A percentile compares a stretch with the other conserved stretches of the same genome.
These are phyloP conservation scores for Rattus rattus DNA, from an alignment of 2,113 vertebrate genomes.

Conservation along the genomic window DNA sequence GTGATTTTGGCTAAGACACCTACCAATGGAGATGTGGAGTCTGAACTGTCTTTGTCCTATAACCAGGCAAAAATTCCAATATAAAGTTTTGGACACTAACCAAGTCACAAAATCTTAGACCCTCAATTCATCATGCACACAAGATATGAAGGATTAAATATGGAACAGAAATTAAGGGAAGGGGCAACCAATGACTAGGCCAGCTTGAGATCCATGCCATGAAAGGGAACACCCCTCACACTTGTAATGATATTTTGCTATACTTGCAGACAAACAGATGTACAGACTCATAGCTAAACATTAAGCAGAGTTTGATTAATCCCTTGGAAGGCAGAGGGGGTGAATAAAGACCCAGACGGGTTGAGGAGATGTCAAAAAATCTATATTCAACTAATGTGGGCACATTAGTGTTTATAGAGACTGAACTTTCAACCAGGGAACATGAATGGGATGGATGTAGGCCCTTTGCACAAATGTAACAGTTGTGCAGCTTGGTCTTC, in stretches of 20 bases:
- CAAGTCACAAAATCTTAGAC: not conserved
- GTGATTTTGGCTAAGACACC: not conserved
- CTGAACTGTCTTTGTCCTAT: not conserved
- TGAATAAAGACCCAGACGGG: not conserved
- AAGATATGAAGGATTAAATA: not conserved
- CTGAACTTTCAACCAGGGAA: not conserved
- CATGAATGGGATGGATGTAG: not conserved
- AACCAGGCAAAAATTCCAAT: not conserved
- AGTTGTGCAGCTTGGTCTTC: not conserved
- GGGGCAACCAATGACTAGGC: not conserved
- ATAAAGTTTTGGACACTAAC: not conserved
- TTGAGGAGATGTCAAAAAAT: not conserved
- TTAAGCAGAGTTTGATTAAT: not conserved
- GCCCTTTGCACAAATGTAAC: not conserved
- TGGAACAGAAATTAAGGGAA: not conserved
- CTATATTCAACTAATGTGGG: not conserved
- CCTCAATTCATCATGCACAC: not conserved
- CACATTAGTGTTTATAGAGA: not conserved
- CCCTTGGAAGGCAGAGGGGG: not conserved
- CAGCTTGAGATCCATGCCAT: not conserved
- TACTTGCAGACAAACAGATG: not conserved
- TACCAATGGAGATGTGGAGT: not conserved
- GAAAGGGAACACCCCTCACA: not conserved
- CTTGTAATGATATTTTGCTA: not conserved
- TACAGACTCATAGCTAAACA: not conserved